These are phyloP conservation scores for Acromyrmex charruanus DNA, from an alignment of 1,140 invertebrate genomes.

Conservation along the genomic window DNA sequence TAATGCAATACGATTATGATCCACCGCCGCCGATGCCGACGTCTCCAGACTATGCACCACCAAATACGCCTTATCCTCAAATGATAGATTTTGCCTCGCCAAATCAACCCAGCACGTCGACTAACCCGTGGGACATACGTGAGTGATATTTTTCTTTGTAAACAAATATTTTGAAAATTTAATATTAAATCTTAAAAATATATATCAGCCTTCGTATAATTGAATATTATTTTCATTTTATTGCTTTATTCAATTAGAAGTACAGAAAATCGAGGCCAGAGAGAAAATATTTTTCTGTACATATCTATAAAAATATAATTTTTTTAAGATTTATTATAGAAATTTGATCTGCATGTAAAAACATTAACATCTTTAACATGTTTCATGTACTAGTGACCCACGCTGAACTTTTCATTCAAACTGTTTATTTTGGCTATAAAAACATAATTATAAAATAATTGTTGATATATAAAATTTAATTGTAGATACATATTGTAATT, in stretches of 20 bases:
- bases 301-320: neutral
- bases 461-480: too few species aligned
- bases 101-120: constrained; percentile 1
- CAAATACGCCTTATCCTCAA: constrained; percentile 9
- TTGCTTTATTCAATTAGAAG: neutral
- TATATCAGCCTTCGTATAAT: neutral
- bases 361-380: neutral
- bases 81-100: neutral
- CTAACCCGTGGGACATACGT: constrained; percentile 52
- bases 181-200: neutral
- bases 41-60: constrained; percentile 16
- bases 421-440: too few species aligned
- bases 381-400: too few species aligned
- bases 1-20: constrained; percentile 23
- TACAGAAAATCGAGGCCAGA: neutral
- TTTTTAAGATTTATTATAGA: neutral
- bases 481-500: too few species aligned
- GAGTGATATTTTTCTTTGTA: constrained; percentile 1
- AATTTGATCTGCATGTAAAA: neutral
- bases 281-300: neutral
- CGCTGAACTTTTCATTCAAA: too few species aligned
- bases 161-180: neutral
- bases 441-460: too few species aligned
- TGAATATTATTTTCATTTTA: neutral
- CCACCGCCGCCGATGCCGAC: constrained; percentile 19